Evolutionary conservation across 2,888 invertebrate genomes (phyloP), one percentile per base, ranked within the genome.

Genomic region (Fragum fragum): DNA sequence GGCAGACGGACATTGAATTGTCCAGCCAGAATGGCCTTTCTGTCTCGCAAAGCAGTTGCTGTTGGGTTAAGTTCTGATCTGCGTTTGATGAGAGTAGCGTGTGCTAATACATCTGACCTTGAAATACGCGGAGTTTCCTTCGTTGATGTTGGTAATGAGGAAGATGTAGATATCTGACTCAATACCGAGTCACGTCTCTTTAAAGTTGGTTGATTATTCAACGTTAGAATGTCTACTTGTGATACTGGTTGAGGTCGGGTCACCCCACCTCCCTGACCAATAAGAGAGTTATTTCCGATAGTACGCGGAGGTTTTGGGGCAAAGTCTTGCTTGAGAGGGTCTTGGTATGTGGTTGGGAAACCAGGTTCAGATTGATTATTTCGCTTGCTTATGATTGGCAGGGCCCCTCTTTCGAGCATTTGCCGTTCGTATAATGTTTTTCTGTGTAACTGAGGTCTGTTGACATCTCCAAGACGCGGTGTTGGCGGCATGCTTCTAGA

Each of bases 1-100:
- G 57, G 75, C 1, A 86, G 75, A 6, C 81, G 76, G 2, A 83
- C 83, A 29, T 83, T 86, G 29, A 81, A 83, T 63, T 85, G 85
- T 7, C 85, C 85, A 0, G 79, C 83, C 14, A 83, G 59, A 61
- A 85, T 63, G 2, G 85, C 85, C 55, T 76, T 78, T 53, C 83
- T 36, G 6, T 85, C 85, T 2, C 57, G 39, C 16, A 77, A 63
- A 1, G 85, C 55, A 14, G 77, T 55, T 14, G 47, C 29, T 9
- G 74, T 55, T 7, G 69, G 47, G n/a, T 78, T 82, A 21, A 85
- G 36, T 36, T 85, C 85, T 0, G 69, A 73, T 18, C 83, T 57
- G 3, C 80, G 69, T 73, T 85, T 85, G 14, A 85, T 82, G 1
- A 82, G 82, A 0, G 85, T 78, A n/a, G 83, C 73, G 18, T 83